Conservation (phyloP, 2,797 vertebrate species). For the Falco cherrug region DNA sequence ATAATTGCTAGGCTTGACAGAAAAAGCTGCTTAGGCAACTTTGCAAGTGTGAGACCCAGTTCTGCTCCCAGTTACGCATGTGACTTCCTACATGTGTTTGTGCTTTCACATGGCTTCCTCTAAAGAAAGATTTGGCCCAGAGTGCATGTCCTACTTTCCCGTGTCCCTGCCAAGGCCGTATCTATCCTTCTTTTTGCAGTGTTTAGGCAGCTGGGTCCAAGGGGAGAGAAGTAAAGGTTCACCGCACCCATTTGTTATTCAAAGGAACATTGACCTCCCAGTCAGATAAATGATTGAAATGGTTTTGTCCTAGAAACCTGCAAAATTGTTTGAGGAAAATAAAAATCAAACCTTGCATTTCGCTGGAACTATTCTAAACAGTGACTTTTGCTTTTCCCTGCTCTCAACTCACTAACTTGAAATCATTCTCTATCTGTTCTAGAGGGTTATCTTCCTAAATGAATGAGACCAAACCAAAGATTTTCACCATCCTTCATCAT, state of each 20-base stretch:
- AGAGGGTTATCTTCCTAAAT: background rate
- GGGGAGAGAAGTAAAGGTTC: conserved; percentile 7
- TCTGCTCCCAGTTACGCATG: background rate
- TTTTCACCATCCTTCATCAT: background rate
- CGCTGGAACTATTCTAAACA: background rate
- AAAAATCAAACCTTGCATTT: background rate
- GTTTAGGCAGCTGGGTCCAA: conserved; percentile 20
- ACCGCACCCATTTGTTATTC: background rate
- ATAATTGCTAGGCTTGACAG: background rate
- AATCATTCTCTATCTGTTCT: background rate
- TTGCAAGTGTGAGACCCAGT: background rate
- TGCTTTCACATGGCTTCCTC: conserved; percentile 39
- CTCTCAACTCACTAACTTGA: background rate
- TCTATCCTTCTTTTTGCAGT: background rate
- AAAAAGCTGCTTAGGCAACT: background rate
- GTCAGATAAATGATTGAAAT: background rate
- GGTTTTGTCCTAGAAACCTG: background rate
- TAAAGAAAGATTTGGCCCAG: background rate
- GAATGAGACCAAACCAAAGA: background rate
- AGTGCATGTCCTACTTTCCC: background rate
- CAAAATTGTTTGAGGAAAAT: background rate
- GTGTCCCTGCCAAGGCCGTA: background rate
- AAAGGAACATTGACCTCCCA: background rate
- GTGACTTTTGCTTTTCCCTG: background rate
- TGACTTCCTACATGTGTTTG: background rate